Evolutionary conservation across 1,140 invertebrate species (phyloP), one percentile per base, ranked within the genome.

Genomic region (Cotesia typhae): DNA sequence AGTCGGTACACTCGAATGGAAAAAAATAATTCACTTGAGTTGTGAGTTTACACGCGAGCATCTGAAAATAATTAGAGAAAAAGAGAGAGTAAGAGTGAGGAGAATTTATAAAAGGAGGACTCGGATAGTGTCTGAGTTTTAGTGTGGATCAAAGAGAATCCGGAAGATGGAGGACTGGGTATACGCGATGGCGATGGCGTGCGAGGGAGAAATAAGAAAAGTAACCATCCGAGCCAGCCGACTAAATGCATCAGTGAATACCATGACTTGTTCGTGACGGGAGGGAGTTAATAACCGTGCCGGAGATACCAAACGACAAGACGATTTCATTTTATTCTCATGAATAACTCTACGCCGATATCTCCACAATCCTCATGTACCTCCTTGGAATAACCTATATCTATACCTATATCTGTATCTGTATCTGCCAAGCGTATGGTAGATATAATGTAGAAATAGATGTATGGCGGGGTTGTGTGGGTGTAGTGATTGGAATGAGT

Each of bases 321-420:
- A 80, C 80, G 78, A 80, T 81, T 79, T 79, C 75, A 79, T 80
- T 79, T 79, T 77, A 81, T 80, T 78, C 79, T 70, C 57, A 63
- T 41, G 41, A 28, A 51, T 65, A 37, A 35, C 37, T 65, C 38
- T 41, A 12, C 35, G 61, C 41, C 41, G 41, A 47, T 64, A 37
- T 64, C n/a, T 64, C 38, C 61, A 41, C 7, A 14, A 57, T 57
- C 6, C 53, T 12, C 5, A 57, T 57, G 53, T 57, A 57, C 53
- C 5, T 64, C 35, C 10, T 2, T 36, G 10, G 60, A 37, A 14
- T 4, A n/a, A 36, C 6, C 38, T 65, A 4, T 10, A 14, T 38
- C 35, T 65, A 65, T 47, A 6, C 10, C 6, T 41, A 5, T 41
- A 41, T 41, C 38, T 41, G 9, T 41, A 41, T 41, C 5, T 38